These are phyloP conservation scores for Teleopsis dalmanni DNA, from an alignment of 1,140 invertebrate genomes.

Conservation along the genomic window DNA sequence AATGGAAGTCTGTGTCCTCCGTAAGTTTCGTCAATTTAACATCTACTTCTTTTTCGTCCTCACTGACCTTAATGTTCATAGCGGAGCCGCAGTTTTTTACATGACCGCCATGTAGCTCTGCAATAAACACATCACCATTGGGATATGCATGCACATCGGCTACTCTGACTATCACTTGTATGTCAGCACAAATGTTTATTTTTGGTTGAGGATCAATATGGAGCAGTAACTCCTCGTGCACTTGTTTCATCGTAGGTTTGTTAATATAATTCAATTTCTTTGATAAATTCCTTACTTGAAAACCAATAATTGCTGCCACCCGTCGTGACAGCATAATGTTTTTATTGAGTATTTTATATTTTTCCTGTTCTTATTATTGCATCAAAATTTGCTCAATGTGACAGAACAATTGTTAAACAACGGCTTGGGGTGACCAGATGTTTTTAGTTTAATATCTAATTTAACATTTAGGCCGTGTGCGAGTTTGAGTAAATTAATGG, in stretches of 20 bases:
- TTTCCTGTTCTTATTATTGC: no score
- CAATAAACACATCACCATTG: conserved; percentile 29
- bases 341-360: no score
- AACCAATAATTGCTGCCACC: no score
- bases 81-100: conserved; percentile 20
- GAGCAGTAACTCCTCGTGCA: conserved; percentile 30
- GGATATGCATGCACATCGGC: conserved; percentile 30
- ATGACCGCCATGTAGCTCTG: conserved; percentile 21
- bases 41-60: conserved; percentile 27
- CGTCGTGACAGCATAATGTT: no score
- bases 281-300: no score
- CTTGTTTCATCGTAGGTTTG: conserved; percentile 9
- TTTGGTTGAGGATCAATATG: conserved; percentile 33
- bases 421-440: no score
- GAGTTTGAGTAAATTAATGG: no score
- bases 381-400: no score
- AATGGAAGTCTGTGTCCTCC: conserved; percentile 17
- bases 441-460: no score
- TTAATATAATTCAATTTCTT: no score
- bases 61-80: conserved; percentile 19
- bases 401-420: no score
- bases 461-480: no score
- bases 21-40: conserved; percentile 20
- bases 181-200: conserved; percentile 30
- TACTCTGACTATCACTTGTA: conserved; percentile 21